Conservation (phyloP, 2,113 vertebrate genomes). For the Alethe castanea region DNA sequence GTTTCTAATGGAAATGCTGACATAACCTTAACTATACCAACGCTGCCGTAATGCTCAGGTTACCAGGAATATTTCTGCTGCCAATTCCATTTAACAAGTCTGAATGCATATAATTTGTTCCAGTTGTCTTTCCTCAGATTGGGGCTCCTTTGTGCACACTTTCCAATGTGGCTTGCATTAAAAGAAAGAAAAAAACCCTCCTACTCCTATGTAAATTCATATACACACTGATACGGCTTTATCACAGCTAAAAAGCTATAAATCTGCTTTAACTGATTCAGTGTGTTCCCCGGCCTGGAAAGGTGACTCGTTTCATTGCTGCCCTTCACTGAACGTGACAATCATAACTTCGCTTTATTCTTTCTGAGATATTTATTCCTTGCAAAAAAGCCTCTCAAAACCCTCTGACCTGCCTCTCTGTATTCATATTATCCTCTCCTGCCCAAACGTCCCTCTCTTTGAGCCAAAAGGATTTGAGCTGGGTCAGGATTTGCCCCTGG, state of each 20-base stretch:
- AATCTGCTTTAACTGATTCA: slow-evolving; percentile 50
- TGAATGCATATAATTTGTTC: slow-evolving; percentile 76
- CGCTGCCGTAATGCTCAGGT: slow-evolving; percentile 63
- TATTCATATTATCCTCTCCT: neutral
- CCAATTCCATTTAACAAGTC: slow-evolving; percentile 76
- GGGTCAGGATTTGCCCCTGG: slow-evolving; percentile 29
- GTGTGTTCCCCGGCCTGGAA: slow-evolving; percentile 11
- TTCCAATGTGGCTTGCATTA: slow-evolving; percentile 74
- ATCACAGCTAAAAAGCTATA: slow-evolving; percentile 51
- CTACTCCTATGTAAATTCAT: slow-evolving; percentile 31
- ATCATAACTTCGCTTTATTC: neutral
- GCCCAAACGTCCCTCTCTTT: neutral
- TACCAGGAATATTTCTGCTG: slow-evolving; percentile 70
- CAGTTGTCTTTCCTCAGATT: slow-evolving; percentile 68
- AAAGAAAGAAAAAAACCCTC: neutral
- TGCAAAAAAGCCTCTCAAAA: neutral
- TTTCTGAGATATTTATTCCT: neutral
- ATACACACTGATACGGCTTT: slow-evolving; percentile 53
- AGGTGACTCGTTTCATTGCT: slow-evolving; percentile 12
- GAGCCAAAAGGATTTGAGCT: neutral
- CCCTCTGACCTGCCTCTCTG: neutral
- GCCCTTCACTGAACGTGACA: slow-evolving; percentile 1
- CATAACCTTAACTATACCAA: slow-evolving; percentile 60
- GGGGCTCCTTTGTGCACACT: slow-evolving; percentile 51
- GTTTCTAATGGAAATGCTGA: slow-evolving; percentile 62